Conservation (phyloP, 2,888 invertebrate genomes). For the Drosophila limbata region DNA sequence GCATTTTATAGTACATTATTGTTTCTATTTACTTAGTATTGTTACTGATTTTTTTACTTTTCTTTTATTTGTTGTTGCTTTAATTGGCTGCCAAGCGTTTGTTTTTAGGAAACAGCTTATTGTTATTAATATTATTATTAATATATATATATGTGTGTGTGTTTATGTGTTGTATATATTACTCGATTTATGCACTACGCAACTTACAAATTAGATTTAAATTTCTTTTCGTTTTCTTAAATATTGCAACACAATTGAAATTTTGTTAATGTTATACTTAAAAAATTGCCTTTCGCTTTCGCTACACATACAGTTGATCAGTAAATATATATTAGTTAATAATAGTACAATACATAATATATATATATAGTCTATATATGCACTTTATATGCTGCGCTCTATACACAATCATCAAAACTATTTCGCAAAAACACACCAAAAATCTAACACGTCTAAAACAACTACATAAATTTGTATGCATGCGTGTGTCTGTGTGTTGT, state of each 20-base stretch:
- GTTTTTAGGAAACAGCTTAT: conserved; percentile 72
- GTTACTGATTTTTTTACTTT: conserved; percentile 63
- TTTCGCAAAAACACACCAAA: conserved; percentile 69
- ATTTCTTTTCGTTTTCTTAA: conserved; percentile 30
- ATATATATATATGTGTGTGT: conserved; percentile 30
- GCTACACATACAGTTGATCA: conserved; percentile 60
- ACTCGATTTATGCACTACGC: conserved; percentile 54
- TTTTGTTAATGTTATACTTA: conserved; percentile 42
- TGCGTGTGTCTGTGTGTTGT: conserved; percentile 38
- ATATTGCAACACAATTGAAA: conserved; percentile 75
- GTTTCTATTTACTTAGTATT: conserved; percentile 80
- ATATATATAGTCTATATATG: conserved; percentile 29
- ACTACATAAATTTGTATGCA: conserved; percentile 65
- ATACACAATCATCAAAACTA: conserved; percentile 72
- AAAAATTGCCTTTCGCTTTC: conserved; percentile 78
- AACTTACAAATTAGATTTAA: conserved; percentile 62
- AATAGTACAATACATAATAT: conserved; percentile 59
- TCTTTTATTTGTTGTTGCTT: conserved; percentile 39
- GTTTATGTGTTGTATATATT: conserved; percentile 28
- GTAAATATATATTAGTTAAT: conserved; percentile 70
- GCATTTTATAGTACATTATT: conserved; percentile 77
- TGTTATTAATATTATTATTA: conserved; percentile 47
- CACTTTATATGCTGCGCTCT: conserved; percentile 60
- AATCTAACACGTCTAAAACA: conserved; percentile 76
- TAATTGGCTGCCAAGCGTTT: conserved; percentile 66